A percentile compares a stretch with the other conserved stretches of the same genome.
These are phyloP conservation scores for Dugesia japonica DNA, from an alignment of 2,888 invertebrate species.

Conservation along the genomic window DNA sequence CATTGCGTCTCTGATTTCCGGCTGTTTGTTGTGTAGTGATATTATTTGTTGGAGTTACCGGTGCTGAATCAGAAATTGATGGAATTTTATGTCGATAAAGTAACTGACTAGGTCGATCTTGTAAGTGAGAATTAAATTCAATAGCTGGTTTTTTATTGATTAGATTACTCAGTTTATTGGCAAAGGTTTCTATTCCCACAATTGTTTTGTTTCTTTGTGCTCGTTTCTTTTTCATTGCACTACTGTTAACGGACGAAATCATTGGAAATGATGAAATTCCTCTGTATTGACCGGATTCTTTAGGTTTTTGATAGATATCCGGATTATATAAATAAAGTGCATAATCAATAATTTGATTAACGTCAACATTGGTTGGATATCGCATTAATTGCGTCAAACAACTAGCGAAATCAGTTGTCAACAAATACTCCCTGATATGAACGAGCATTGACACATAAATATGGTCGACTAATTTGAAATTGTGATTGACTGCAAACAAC, in stretches of 20 bases:
- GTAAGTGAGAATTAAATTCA: background rate
- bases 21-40: background rate
- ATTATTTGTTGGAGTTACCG: slow-evolving; percentile 17
- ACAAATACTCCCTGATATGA: slow-evolving; percentile 56
- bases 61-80: background rate
- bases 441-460: slow-evolving; percentile 64
- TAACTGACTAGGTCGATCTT: background rate
- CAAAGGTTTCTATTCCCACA: slow-evolving; percentile 1
- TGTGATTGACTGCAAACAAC: slow-evolving; percentile 55
- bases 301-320: slow-evolving; percentile 39
- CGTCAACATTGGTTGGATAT: slow-evolving; percentile 56
- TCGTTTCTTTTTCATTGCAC: background rate
- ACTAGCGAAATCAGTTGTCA: slow-evolving; percentile 55
- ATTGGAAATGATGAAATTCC: background rate
- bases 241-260: background rate
- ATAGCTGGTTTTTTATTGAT: background rate
- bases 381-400: slow-evolving; percentile 58
- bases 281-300: background rate
- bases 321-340: slow-evolving; percentile 52
- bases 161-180: background rate
- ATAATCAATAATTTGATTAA: slow-evolving; percentile 54
- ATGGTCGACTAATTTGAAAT: slow-evolving; percentile 54
- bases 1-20: too few species aligned
- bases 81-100: background rate
- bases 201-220: slow-evolving; percentile 21